Percentiles rank a stretch among this genome's conserved stretches.
These are phyloP conservation scores for Chaetophractus vellerosus DNA, from an alignment of 2,797 vertebrate genomes.

Conservation along the genomic window DNA sequence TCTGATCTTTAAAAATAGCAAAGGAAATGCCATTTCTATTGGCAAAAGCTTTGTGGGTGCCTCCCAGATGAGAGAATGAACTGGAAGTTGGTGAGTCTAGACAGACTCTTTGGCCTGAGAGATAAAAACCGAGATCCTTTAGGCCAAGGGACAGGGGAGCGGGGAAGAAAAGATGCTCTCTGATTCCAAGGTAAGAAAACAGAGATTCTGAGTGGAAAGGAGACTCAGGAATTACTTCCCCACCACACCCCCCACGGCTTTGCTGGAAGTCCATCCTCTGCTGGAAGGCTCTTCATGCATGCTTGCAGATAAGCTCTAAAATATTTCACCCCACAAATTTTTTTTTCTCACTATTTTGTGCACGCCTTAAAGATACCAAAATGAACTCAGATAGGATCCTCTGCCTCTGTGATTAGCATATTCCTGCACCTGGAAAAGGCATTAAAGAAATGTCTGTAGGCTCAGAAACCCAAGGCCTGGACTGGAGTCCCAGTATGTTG, in stretches of 20 bases:
- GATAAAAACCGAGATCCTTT: conserved; percentile 54
- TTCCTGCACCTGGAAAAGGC: not conserved
- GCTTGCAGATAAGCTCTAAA: not conserved
- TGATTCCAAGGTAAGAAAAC: not conserved
- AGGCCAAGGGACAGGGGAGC: not conserved
- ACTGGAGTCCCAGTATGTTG: not conserved
- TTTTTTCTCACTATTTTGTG: not conserved
- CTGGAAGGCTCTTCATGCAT: not conserved
- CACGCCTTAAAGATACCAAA: not conserved
- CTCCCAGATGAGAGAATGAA: conserved; percentile 73
- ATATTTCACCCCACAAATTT: not conserved
- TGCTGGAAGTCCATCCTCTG: not conserved
- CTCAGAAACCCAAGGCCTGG: not conserved
- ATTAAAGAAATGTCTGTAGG: not conserved
- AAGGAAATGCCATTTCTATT: conserved; percentile 86
- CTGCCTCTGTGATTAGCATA: not conserved
- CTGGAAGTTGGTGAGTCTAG: conserved; percentile 68
- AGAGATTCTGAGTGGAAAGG: not conserved
- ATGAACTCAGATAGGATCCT: not conserved
- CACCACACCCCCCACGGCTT: not conserved
- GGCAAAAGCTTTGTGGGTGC: conserved; percentile 84
- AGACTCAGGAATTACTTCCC: not conserved
- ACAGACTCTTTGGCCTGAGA: conserved; percentile 62
- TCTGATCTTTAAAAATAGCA: conserved; percentile 87
- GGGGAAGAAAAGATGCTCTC: not conserved